These are phyloP conservation scores for Mythimna lalbum DNA, from an alignment of 2,888 invertebrate species.

Conservation along the genomic window DNA sequence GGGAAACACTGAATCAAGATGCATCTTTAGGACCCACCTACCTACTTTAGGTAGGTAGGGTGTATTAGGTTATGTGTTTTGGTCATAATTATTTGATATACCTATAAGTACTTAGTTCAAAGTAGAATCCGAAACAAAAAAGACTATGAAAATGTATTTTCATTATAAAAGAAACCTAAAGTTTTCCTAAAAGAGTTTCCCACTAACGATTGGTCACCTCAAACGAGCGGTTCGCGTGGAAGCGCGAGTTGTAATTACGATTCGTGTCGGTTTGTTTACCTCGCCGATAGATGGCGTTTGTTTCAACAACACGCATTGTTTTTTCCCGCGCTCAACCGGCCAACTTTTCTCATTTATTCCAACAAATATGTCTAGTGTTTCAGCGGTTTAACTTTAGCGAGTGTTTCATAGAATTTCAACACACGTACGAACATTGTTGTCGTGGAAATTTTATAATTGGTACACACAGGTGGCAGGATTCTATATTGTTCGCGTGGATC, in stretches of 20 bases:
- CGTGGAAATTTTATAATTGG: constrained; percentile 60
- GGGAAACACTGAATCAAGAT: no score
- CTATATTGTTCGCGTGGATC: constrained; percentile 19
- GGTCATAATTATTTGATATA: not conserved
- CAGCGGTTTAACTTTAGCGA: constrained; percentile 65
- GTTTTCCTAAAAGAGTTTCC: not conserved
- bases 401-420: constrained; percentile 61
- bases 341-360: constrained; percentile 78
- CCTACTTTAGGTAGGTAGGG: no score
- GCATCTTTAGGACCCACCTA: no score
- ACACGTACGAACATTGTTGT: constrained; percentile 50
- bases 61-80: not conserved
- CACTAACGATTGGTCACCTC: constrained; percentile 46
- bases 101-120: no score
- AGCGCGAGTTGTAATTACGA: constrained; percentile 72
- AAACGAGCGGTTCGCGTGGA: constrained; percentile 71
- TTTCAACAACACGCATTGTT: constrained; percentile 72
- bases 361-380: constrained; percentile 72
- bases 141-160: no score
- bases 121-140: no score
- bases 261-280: constrained; percentile 68
- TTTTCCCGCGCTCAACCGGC: constrained; percentile 62
- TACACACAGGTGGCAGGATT: constrained; percentile 49
- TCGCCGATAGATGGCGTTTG: constrained; percentile 71
- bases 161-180: no score